These are phyloP conservation scores for Pseudochirops cupreus DNA, from an alignment of 2,797 vertebrate genomes.

Conservation along the genomic window DNA sequence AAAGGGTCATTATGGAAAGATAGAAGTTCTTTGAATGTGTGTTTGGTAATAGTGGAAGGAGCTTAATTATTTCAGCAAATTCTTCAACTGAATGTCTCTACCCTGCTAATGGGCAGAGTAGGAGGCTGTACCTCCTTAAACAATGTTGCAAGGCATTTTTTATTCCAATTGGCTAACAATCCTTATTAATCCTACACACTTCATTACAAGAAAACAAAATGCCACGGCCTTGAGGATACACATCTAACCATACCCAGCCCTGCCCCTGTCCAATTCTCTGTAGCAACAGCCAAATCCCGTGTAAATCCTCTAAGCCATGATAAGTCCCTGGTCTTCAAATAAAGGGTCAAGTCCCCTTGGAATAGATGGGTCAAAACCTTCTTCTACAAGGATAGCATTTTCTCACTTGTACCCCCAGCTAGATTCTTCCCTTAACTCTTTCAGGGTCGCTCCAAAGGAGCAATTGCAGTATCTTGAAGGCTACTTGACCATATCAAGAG, in stretches of 20 bases:
- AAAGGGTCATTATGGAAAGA: background rate
- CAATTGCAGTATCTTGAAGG: accelerated
- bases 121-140: background rate
- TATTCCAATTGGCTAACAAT: background rate
- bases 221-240: conserved; percentile 21
- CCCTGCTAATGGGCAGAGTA: background rate
- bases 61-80: background rate
- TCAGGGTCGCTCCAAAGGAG: accelerated
- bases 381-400: background rate
- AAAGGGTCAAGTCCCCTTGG: conserved; percentile 13
- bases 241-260: conserved; percentile 53
- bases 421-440: background rate
- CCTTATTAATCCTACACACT: background rate
- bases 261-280: background rate
- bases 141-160: background rate
- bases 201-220: conserved; percentile 29
- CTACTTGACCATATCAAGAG: background rate
- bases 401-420: background rate
- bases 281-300: conserved; percentile 39
- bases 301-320: conserved; percentile 74
- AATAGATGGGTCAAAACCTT: background rate
- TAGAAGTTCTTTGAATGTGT: background rate
- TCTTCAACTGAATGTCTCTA: background rate
- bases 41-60: background rate
- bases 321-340: conserved; percentile 53